A percentile compares a stretch with the other conserved stretches of the same genome.
Conservation (phyloP, 2,113 vertebrate genomes). For the Shinisaurus crocodilurus region DNA sequence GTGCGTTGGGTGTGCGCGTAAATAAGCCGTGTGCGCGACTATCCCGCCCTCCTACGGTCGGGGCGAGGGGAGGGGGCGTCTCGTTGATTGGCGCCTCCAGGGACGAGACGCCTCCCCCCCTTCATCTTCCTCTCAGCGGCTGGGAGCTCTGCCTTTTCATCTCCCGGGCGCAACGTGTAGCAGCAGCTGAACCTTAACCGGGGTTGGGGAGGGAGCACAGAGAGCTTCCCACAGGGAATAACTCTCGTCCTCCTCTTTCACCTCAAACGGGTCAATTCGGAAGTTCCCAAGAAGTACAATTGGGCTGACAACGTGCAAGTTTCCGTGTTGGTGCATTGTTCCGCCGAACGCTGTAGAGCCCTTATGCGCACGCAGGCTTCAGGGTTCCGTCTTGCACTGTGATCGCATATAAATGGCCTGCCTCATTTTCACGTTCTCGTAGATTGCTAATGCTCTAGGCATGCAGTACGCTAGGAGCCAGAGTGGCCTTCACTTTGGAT, state of each 20-base stretch:
- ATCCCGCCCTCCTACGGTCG: too few species aligned
- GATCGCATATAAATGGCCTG: not conserved
- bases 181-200: not conserved
- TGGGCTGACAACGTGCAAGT: not conserved
- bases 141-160: not conserved
- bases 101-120: not conserved
- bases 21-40: not conserved
- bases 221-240: not conserved
- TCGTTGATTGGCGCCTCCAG: not conserved
- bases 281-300: not conserved
- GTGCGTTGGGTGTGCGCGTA: not conserved
- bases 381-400: too few species aligned
- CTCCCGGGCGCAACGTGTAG: not conserved
- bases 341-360: not conserved
- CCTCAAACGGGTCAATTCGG: not conserved
- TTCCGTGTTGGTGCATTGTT: not conserved
- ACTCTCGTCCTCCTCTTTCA: not conserved
- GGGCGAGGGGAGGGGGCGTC: too few species aligned
- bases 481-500: not conserved
- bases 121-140: not conserved
- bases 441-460: not conserved
- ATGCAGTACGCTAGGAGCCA: too few species aligned
- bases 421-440: fast-evolving
- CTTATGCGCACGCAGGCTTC: not conserved
- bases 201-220: not conserved